Evolutionary conservation across 2,113 vertebrate genomes (phyloP), one percentile per base, ranked within the genome.

Genomic region (Psilopsiagon aymara): DNA sequence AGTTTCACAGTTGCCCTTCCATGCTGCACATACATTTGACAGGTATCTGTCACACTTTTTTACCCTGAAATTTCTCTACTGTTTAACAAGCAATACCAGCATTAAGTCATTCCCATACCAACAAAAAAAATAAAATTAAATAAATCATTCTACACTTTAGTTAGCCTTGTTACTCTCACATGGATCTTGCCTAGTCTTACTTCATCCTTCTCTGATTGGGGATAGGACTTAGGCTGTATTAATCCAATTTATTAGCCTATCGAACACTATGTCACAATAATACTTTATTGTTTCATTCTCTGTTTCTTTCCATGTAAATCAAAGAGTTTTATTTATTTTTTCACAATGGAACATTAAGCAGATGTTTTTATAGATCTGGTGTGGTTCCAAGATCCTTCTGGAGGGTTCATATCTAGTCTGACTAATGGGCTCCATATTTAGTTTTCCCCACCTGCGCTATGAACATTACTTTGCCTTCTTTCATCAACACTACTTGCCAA

Each of bases 201-300:
- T 18, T 47, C 4, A 44, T 17, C 20, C 11, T 66, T 46, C 62
- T 79, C n/a, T 39, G 35, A 57, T 3, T 17, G 7, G 16, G 14
- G 25, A 70, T 49, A 23, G 74, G 21, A 70, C 13, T 84, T 16
- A 39, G 0, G 3, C 41, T 6, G 1, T 20, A 37, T 7, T 7
- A 83, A 92, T 21, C 15, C 27, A 62, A 20, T 77, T 39, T 52
- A 14, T 35, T 28, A 92, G 70, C 7, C 8, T n/a, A 53, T 41
- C 57, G 24, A 96, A 84, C 7, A 28, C 0, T 62, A 21, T 7
- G 13, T 44, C 18, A 66, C 49, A 91, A 12, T 9, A 68, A 35
- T 0, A 69, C 0, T 29, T 66, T 80, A 37, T 76, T 39, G 27
- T 6, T 94, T 84, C 52, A 31, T 41, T 63, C 37, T 70, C n/a